A percentile compares a stretch with the other conserved stretches of the same genome.
Conservation (phyloP, 2,113 vertebrate species). For the Actenoides lindsayi region DNA sequence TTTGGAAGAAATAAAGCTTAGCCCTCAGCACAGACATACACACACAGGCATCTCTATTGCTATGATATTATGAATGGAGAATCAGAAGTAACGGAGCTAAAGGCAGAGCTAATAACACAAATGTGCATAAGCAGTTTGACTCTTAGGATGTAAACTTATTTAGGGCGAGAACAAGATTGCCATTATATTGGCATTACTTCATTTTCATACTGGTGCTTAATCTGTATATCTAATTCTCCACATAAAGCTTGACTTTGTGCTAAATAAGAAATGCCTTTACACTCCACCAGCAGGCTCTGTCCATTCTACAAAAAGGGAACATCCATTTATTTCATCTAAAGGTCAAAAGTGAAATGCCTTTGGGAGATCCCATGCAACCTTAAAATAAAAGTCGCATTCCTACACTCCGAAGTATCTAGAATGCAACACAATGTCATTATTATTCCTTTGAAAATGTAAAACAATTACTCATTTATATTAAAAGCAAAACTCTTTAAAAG, state of each 20-base stretch:
- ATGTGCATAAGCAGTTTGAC: neutral
- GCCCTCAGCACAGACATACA: neutral
- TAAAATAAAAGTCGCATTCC: conserved; percentile 82
- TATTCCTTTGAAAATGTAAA: conserved; percentile 70
- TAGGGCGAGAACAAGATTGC: conserved; percentile 26
- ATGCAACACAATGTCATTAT: conserved; percentile 73
- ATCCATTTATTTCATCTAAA: conserved; percentile 67
- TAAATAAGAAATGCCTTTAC: conserved; percentile 63
- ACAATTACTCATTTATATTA: conserved; percentile 73
- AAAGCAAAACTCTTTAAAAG: conserved; percentile 58
- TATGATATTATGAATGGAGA: neutral
- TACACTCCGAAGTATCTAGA: conserved; percentile 68
- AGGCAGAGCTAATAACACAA: neutral
- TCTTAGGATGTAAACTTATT: conserved; percentile 38
- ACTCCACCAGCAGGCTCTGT: conserved; percentile 1
- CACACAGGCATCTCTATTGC: neutral
- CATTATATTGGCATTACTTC: conserved; percentile 42
- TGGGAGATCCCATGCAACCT: conserved; percentile 72
- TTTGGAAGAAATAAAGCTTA: neutral
- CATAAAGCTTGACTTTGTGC: conserved; percentile 69
- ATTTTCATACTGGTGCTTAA: conserved; percentile 43
- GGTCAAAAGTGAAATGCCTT: conserved; percentile 77
- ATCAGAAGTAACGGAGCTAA: neutral
- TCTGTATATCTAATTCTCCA: conserved; percentile 64
- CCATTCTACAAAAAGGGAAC: neutral